phyloP scores from a whole-genome alignment of 2,888 invertebrate genomes.

The Candidula unifasciata region DNA sequence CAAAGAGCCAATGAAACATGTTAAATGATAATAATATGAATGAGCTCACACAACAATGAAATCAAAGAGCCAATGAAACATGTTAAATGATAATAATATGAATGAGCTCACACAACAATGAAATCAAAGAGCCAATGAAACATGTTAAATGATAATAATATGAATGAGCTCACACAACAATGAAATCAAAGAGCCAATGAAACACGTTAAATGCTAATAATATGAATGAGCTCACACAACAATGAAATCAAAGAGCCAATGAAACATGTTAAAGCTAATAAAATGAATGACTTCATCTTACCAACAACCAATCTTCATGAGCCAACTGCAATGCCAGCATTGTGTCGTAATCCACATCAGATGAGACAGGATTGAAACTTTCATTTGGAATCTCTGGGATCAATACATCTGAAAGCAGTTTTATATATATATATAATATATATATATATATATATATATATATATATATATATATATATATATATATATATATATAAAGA shows the following conservation, averaged over 20 bases:
- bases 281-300: not conserved
- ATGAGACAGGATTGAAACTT: constrained; percentile 32
- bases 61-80: not conserved
- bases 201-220: no score
- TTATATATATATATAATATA: not conserved
- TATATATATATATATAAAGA: no score
- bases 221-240: no score
- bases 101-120: not conserved
- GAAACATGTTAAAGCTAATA: no score
- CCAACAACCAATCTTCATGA: constrained; percentile 46
- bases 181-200: not conserved
- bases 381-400: not conserved
- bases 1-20: not conserved
- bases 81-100: no score
- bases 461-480: no score
- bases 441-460: no score
- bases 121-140: not conserved
- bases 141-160: no score
- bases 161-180: not conserved
- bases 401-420: not conserved
- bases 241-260: not conserved
- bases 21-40: no score
- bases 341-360: constrained; percentile 53
- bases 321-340: constrained; percentile 55
- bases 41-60: not conserved